Evolutionary conservation across 2,888 invertebrate genomes (phyloP).

Genomic region (Clanis bilineata): DNA sequence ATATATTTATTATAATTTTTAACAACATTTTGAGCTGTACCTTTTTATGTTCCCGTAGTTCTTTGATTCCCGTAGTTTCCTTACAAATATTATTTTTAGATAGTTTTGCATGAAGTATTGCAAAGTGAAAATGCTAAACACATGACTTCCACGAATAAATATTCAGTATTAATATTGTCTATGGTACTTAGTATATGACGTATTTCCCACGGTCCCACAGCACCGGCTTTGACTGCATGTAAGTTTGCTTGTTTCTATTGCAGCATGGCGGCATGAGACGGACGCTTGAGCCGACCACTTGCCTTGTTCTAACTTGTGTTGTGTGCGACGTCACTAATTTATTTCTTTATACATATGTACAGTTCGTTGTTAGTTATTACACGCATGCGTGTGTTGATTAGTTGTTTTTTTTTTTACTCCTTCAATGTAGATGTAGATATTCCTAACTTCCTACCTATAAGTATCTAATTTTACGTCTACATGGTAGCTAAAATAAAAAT

Average conservation of each 20-base stretch:
- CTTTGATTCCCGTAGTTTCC: background rate
- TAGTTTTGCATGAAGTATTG: background rate
- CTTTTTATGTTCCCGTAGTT: background rate
- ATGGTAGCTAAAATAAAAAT: background rate
- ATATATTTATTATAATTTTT: too few species aligned
- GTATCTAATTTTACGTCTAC: too few species aligned
- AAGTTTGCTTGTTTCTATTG: constrained; percentile 56
- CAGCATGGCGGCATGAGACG: constrained; percentile 76
- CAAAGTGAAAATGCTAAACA: background rate
- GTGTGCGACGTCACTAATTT: constrained; percentile 51
- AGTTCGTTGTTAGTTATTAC: constrained; percentile 30
- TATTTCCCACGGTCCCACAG: background rate
- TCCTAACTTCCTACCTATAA: too few species aligned
- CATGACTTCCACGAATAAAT: too few species aligned
- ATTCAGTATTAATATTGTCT: background rate
- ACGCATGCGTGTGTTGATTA: constrained; percentile 33
- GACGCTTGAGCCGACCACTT: constrained; percentile 59
- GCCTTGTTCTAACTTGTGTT: constrained; percentile 52
- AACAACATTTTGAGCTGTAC: background rate
- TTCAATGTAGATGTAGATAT: background rate
- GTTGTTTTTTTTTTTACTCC: constrained; percentile 9
- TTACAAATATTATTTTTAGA: background rate
- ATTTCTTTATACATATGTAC: constrained; percentile 25
- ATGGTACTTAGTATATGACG: background rate
- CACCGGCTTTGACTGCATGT: constrained; percentile 48